phyloP scores from a whole-genome alignment of 2,797 vertebrate genomes.

The Agapornis canus region DNA sequence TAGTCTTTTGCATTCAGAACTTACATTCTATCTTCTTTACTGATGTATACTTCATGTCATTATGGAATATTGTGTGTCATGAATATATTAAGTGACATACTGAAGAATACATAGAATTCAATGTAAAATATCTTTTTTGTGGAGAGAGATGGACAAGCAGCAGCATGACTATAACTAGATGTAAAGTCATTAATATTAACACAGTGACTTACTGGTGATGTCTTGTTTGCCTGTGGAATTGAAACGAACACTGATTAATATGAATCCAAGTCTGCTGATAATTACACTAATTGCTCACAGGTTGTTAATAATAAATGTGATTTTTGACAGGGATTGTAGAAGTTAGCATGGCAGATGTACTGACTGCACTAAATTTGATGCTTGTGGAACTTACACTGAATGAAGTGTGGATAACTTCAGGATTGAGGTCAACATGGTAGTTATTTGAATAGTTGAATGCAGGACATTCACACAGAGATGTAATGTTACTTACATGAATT shows the following conservation, averaged over 20 bases:
- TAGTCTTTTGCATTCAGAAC: background rate
- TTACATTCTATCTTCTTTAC: background rate
- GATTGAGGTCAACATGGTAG: background rate
- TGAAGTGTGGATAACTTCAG: background rate
- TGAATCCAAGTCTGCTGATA: background rate
- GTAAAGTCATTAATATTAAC: background rate
- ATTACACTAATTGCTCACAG: background rate
- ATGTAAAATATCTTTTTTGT: accelerated
- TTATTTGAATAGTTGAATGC: background rate
- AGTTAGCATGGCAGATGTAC: background rate
- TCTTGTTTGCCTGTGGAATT: background rate
- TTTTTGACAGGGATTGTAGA: background rate
- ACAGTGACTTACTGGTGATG: background rate
- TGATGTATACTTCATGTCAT: background rate
- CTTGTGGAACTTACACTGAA: background rate
- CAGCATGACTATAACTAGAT: background rate
- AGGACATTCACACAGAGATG: background rate
- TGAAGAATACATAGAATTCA: background rate
- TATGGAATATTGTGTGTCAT: background rate
- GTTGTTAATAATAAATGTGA: background rate
- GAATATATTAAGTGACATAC: background rate
- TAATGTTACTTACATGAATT: background rate
- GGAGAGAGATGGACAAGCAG: background rate
- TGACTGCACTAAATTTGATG: background rate
- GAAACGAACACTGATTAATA: background rate